Evolutionary conservation across 2,797 vertebrate species (phyloP).

Genomic region (Menidia menidia): DNA sequence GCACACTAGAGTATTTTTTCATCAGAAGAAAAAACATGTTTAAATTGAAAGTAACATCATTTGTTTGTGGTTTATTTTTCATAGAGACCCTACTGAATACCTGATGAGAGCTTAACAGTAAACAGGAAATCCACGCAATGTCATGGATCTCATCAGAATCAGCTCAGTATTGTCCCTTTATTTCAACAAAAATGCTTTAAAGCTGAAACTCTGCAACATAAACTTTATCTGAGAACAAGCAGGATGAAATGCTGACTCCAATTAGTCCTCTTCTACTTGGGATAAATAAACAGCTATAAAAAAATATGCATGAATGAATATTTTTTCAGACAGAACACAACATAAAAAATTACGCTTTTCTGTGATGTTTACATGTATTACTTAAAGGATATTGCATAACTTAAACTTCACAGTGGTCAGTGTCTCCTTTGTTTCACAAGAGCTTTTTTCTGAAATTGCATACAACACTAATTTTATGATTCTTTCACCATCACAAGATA

Average conservation of each 20-base stretch:
- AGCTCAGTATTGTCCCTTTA: neutral
- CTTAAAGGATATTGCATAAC: too few species aligned
- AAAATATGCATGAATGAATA: neutral
- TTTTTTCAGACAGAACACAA: neutral
- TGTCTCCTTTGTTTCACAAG: too few species aligned
- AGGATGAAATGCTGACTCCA: neutral
- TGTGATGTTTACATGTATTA: too few species aligned
- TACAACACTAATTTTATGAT: slow-evolving; percentile 67
- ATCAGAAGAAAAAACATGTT: too few species aligned
- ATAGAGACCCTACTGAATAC: neutral
- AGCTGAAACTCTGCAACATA: neutral
- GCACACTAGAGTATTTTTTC: too few species aligned
- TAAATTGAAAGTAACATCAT: too few species aligned
- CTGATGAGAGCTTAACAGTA: neutral
- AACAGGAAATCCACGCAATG: neutral
- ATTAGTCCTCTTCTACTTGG: neutral
- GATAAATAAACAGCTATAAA: neutral
- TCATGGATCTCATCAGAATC: neutral
- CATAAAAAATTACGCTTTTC: too few species aligned
- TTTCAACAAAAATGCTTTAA: neutral
- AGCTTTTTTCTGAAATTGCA: slow-evolving; percentile 25
- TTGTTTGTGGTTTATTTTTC: too few species aligned
- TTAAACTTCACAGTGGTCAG: too few species aligned
- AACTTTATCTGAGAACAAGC: neutral
- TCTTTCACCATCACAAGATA: slow-evolving; percentile 63